phyloP scores from a whole-genome alignment of 1,140 invertebrate genomes.

The Matsumurasca onukii region DNA sequence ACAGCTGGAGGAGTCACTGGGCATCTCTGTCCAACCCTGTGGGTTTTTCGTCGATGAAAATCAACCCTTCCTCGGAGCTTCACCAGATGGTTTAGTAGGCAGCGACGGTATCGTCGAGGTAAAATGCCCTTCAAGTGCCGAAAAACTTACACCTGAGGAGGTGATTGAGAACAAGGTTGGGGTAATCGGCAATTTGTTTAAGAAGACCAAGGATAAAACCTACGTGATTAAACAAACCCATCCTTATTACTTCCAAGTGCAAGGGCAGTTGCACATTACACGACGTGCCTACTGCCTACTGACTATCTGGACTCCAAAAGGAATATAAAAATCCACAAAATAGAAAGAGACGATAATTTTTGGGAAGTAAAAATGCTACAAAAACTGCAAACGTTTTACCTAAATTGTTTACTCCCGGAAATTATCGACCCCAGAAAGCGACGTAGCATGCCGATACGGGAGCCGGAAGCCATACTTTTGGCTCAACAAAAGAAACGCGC shows the following conservation, averaged over 20 bases:
- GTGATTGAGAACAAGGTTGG: not conserved
- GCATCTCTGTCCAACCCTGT: not conserved
- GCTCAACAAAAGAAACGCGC: no score
- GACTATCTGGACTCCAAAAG: not conserved
- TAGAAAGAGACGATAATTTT: not conserved
- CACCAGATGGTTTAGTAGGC: not conserved
- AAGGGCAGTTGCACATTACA: not conserved
- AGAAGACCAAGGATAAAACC: not conserved
- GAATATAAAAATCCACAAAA: not conserved
- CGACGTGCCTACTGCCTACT: not conserved
- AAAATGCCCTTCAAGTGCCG: not conserved
- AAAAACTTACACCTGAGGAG: no score
- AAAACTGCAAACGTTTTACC: not conserved
- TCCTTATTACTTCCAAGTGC: not conserved
- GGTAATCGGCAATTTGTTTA: not conserved
- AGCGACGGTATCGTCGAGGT: not conserved
- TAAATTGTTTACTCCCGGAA: not conserved
- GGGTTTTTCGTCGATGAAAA: not conserved
- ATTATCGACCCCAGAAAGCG: not conserved
- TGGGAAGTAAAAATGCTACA: not conserved
- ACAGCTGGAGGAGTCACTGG: not conserved
- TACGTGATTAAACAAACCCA: not conserved
- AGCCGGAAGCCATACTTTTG: no score
- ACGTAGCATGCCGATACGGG: no score
- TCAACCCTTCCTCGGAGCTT: no score